These are phyloP conservation scores for Willowsia nigromaculata DNA, from an alignment of 2,888 invertebrate genomes.

Conservation along the genomic window DNA sequence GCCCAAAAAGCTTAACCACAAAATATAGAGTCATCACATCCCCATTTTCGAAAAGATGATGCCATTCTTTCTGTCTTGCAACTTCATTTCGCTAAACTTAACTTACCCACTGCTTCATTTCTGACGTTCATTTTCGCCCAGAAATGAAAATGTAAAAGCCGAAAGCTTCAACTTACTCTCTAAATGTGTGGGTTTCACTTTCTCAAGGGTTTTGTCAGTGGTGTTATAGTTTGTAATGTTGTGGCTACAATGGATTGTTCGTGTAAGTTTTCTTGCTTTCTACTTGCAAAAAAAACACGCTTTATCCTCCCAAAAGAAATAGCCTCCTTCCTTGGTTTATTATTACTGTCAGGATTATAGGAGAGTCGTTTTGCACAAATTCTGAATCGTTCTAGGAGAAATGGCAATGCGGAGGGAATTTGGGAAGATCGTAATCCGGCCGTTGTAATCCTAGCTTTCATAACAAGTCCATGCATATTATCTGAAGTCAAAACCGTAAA, in stretches of 20 bases:
- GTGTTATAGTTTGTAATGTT: not conserved
- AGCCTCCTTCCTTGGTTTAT: too few species aligned
- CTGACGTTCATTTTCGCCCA: slow-evolving; percentile 4
- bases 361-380: too few species aligned
- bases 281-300: not conserved
- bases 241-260: not conserved
- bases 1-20: slow-evolving; percentile 18
- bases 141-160: not conserved
- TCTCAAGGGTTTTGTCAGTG: not conserved
- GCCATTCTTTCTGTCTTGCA: not conserved
- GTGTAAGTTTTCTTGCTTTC: not conserved
- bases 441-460: too few species aligned
- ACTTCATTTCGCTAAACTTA: not conserved
- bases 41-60: slow-evolving; percentile 57
- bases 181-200: not conserved
- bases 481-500: not conserved
- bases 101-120: not conserved
- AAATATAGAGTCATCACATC: slow-evolving; percentile 41
- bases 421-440: too few species aligned
- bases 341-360: too few species aligned
- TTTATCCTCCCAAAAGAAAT: not conserved
- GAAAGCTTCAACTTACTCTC: not conserved
- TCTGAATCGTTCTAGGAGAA: too few species aligned
- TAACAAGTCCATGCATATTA: not conserved
- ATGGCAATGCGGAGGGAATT: too few species aligned